These are phyloP conservation scores for Hemiscyllium ocellatum DNA, from an alignment of 2,113 vertebrate species.

Conservation along the genomic window DNA sequence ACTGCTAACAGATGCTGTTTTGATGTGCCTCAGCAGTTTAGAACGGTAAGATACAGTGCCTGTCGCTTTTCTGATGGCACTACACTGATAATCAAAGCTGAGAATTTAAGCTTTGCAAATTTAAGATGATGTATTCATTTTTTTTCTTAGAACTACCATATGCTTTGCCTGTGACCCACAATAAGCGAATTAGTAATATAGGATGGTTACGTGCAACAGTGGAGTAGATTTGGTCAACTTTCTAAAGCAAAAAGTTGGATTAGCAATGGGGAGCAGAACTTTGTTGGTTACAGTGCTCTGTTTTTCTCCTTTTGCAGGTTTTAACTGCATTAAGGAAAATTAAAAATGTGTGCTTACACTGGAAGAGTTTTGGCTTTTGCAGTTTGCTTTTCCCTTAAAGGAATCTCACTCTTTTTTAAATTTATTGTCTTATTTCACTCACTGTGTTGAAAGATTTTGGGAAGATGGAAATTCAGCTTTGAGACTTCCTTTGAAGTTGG, in stretches of 20 bases:
- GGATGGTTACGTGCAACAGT: background rate
- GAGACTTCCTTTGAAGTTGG: background rate
- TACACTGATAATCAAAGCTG: conserved; percentile 32
- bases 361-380: background rate
- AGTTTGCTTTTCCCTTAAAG: background rate
- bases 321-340: background rate
- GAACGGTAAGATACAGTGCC: conserved; percentile 29
- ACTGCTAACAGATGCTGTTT: conserved; percentile 33
- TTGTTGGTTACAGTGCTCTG: background rate
- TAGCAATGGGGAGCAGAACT: background rate
- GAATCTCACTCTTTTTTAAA: background rate
- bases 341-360: background rate
- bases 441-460: background rate
- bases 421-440: conserved; percentile 5
- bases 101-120: conserved; percentile 35
- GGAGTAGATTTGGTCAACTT: background rate
- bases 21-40: conserved; percentile 34
- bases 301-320: conserved; percentile 8
- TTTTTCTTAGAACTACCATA: background rate
- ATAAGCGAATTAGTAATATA: conserved; percentile 24
- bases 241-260: background rate
- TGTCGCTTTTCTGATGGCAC: conserved; percentile 24
- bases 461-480: background rate
- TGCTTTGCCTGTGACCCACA: conserved; percentile 25
- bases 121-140: conserved; percentile 35